Evolutionary conservation across 2,113 vertebrate species (phyloP).

Genomic region (Cichladusa arquata): DNA sequence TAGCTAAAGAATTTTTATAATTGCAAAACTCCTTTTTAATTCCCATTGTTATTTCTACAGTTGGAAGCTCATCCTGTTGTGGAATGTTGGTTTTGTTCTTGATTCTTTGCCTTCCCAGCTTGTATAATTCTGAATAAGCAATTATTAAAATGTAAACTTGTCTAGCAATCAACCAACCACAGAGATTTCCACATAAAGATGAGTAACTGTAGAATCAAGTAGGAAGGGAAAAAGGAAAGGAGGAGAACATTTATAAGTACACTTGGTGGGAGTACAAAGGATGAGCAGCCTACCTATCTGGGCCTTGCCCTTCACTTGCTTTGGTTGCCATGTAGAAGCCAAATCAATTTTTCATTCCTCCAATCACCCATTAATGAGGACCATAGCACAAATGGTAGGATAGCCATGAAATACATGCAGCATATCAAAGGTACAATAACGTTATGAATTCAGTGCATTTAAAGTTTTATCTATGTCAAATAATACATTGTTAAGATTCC

Average conservation of each 20-base stretch:
- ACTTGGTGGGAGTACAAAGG: neutral
- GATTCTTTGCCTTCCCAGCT: neutral
- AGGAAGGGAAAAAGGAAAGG: neutral
- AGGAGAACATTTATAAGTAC: neutral
- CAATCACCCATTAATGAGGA: neutral
- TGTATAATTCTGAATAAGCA: neutral
- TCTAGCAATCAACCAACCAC: neutral
- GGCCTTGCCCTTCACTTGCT: neutral
- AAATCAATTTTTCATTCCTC: neutral
- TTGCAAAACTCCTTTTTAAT: conserved; percentile 27
- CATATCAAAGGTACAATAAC: neutral
- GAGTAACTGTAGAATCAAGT: neutral
- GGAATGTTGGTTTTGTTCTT: conserved; percentile 17
- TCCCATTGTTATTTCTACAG: conserved; percentile 11
- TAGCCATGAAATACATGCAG: neutral
- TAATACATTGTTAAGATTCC: neutral
- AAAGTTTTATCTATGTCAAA: neutral
- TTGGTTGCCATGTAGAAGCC: neutral
- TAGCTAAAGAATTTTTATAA: neutral
- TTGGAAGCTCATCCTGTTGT: neutral
- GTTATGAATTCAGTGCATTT: neutral
- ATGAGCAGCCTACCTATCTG: neutral
- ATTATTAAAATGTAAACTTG: neutral
- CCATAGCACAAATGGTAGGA: neutral
- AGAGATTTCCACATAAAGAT: neutral